Evolutionary conservation across 2,113 vertebrate species (phyloP).

Genomic region (Mastomys coucha): DNA sequence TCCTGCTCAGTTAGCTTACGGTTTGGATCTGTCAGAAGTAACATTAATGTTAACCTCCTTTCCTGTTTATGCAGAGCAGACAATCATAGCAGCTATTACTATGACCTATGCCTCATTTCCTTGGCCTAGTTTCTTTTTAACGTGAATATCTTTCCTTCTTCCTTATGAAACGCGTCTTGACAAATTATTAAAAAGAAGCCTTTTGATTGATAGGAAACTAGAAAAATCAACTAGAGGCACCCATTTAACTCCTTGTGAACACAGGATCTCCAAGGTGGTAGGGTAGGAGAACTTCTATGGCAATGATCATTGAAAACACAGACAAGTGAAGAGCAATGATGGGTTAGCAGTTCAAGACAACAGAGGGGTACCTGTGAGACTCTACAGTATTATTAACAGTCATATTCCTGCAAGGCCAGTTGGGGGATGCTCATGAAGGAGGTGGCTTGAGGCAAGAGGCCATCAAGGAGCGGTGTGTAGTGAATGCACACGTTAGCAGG

Average conservation of each 20-base stretch:
- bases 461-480: too few species aligned
- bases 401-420: not conserved
- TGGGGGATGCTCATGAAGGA: not conserved
- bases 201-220: not conserved
- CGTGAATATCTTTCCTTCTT: slow-evolving; percentile 2
- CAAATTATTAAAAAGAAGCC: not conserved
- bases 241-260: not conserved
- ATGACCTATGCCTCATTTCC: not conserved
- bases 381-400: not conserved
- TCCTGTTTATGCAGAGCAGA: not conserved
- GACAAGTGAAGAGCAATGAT: not conserved
- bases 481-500: too few species aligned
- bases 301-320: not conserved
- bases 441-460: not conserved
- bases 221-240: not conserved
- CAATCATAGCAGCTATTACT: not conserved
- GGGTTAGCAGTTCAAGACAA: not conserved
- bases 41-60: not conserved
- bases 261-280: not conserved
- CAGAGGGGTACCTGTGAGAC: not conserved
- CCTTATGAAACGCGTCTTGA: not conserved
- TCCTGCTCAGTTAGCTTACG: not conserved
- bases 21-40: not conserved
- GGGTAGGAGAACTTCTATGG: not conserved
- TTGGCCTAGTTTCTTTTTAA: not conserved